phyloP scores from a whole-genome alignment of 92 coral and sea anemone species.

The Zoanthus gigantus region DNA sequence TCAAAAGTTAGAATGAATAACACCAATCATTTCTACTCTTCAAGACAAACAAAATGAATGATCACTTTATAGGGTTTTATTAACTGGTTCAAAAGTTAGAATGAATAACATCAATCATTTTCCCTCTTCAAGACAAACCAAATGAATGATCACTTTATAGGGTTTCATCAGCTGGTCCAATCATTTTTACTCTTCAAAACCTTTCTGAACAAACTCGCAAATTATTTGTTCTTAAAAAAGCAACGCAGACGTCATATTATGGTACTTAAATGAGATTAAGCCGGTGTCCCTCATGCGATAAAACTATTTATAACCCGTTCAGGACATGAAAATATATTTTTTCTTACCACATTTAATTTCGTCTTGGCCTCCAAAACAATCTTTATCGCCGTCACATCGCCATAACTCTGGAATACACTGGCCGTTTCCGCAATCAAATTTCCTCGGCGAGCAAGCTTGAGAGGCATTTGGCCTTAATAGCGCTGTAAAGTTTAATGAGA shows the following conservation, averaged over 20 bases:
- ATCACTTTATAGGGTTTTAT: no score
- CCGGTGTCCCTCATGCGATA: not conserved
- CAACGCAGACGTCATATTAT: not conserved
- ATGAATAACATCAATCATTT: no score
- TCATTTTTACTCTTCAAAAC: no score
- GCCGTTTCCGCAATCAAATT: conserved; percentile 42
- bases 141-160: no score
- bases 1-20: no score
- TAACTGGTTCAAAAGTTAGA: no score
- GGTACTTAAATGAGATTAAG: not conserved
- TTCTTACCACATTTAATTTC: conserved; percentile 27
- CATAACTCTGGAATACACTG: conserved; percentile 41
- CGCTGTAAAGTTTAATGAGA: conserved; percentile 1
- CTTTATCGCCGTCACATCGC: conserved; percentile 45
- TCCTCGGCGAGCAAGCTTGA: conserved; percentile 20
- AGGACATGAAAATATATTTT: not conserved
- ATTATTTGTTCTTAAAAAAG: not conserved
- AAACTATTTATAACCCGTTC: not conserved
- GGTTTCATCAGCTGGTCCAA: no score
- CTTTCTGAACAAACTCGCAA: not conserved
- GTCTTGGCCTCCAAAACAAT: conserved; percentile 40
- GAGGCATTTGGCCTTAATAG: not conserved
- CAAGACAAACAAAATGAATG: no score
- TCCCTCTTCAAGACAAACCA: no score
- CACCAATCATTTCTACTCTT: no score